Conservation (phyloP, 2,888 invertebrate genomes). For the Emmelina monodactyla region DNA sequence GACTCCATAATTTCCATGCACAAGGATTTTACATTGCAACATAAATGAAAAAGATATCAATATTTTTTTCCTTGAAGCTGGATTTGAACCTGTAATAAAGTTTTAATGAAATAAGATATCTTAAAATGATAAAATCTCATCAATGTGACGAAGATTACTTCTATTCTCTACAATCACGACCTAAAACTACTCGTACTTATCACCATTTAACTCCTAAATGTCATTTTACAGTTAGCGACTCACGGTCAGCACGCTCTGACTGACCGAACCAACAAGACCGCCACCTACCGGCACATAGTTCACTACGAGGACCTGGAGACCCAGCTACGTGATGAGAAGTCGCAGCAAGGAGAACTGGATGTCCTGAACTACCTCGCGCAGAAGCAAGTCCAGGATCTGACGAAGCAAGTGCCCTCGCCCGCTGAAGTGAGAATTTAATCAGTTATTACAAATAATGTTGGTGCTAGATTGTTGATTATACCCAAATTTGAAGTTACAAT, state of each 20-base stretch:
- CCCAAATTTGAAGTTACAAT: too few relatives aligned
- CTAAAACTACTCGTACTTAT: background rate
- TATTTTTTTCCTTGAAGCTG: too few relatives aligned
- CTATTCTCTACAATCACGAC: too few relatives aligned
- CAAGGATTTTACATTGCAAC: too few relatives aligned
- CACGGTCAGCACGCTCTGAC: slow-evolving; percentile 58
- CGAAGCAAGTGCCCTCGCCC: slow-evolving; percentile 46
- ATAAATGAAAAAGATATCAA: too few relatives aligned
- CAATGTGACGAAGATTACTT: too few relatives aligned
- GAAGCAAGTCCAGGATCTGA: slow-evolving; percentile 41
- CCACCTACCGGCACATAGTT: slow-evolving; percentile 53
- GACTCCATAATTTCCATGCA: too few relatives aligned
- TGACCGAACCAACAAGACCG: slow-evolving; percentile 51
- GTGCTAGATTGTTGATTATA: too few relatives aligned
- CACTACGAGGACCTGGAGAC: slow-evolving; percentile 61
- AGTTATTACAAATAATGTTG: too few relatives aligned
- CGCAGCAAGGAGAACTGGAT: slow-evolving; percentile 58
- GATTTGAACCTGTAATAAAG: too few relatives aligned
- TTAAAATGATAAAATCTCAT: too few relatives aligned
- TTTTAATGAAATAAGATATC: too few relatives aligned
- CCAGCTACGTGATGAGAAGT: slow-evolving; percentile 55
- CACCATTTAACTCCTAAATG: background rate
- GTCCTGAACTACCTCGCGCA: slow-evolving; percentile 54
- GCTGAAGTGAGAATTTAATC: slow-evolving; percentile 43
- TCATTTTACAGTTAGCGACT: slow-evolving; percentile 33